phyloP scores from a whole-genome alignment of 1,140 invertebrate species.

The Brevipalpus yothersi region DNA sequence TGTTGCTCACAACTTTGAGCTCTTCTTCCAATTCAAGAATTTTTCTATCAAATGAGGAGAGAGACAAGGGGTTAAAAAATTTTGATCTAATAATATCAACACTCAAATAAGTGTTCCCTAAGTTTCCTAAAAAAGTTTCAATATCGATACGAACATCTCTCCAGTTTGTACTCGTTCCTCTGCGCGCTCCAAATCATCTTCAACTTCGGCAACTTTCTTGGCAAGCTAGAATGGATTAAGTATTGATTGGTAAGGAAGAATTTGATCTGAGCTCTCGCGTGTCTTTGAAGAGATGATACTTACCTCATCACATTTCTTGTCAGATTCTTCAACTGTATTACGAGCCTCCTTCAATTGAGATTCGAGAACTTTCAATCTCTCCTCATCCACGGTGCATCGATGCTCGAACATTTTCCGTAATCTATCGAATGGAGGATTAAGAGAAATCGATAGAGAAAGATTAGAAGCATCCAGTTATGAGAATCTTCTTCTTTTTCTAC shows the following conservation, averaged over 20 bases:
- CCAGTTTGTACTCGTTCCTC: constrained; percentile 97
- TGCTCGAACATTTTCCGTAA: constrained; percentile 99
- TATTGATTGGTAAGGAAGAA: not conserved
- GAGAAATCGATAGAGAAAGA: not conserved
- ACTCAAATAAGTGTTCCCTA: not conserved
- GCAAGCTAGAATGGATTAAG: constrained; percentile 45
- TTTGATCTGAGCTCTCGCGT: not conserved
- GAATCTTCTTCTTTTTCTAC: not conserved
- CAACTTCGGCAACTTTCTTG: constrained; percentile 99
- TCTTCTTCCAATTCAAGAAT: constrained; percentile 98
- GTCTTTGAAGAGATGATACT: not conserved
- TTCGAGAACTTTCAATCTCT: constrained; percentile 95
- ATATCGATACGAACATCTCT: constrained; percentile 67
- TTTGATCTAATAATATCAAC: not conserved
- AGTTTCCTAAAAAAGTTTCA: not conserved
- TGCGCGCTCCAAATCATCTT: constrained; percentile 98
- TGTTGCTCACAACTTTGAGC: constrained; percentile 94
- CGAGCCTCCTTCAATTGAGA: constrained; percentile 97
- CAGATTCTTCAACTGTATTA: constrained; percentile 97
- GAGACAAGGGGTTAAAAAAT: not conserved
- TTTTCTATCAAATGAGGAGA: constrained; percentile 34
- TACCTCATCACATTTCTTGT: constrained; percentile 99
- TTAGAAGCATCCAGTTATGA: not conserved
- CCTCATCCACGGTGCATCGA: constrained; percentile 95
- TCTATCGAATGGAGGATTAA: constrained; percentile 19